A percentile compares a stretch with the other conserved stretches of the same genome.
Conservation (phyloP, 2,797 vertebrate genomes). For the Urocyon cinereoargenteus region DNA sequence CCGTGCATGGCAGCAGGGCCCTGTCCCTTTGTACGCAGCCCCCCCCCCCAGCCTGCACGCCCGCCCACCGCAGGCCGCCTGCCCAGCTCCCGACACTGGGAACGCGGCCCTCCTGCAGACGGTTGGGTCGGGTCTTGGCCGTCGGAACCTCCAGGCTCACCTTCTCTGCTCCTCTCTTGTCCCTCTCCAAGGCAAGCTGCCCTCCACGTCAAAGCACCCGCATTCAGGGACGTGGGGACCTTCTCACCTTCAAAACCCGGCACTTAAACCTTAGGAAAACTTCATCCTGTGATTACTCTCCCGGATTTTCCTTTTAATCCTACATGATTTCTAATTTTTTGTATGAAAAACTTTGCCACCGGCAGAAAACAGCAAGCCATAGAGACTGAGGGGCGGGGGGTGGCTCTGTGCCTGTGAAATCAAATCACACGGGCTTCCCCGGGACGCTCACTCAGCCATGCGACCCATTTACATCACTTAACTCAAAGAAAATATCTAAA, state of each 20-base stretch:
- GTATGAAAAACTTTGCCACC: neutral
- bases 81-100: neutral
- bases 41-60: neutral
- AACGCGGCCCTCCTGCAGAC: neutral
- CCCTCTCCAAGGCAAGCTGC: neutral
- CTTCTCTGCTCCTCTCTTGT: neutral
- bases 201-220: neutral
- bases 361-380: neutral
- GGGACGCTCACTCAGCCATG: neutral
- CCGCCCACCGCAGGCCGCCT: neutral
- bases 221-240: neutral
- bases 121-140: neutral
- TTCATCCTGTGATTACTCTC: neutral
- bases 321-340: neutral
- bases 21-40: fast-evolving
- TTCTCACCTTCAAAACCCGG: neutral
- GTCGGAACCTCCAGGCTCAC: neutral
- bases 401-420: neutral
- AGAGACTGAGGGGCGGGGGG: neutral
- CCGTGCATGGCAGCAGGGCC: neutral
- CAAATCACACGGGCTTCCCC: neutral
- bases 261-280: neutral
- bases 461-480: neutral
- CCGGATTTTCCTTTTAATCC: neutral
- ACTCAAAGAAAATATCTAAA: neutral